These are phyloP conservation scores for Dicrurus megarhynchus DNA, from an alignment of 2,113 vertebrate species.

Conservation along the genomic window DNA sequence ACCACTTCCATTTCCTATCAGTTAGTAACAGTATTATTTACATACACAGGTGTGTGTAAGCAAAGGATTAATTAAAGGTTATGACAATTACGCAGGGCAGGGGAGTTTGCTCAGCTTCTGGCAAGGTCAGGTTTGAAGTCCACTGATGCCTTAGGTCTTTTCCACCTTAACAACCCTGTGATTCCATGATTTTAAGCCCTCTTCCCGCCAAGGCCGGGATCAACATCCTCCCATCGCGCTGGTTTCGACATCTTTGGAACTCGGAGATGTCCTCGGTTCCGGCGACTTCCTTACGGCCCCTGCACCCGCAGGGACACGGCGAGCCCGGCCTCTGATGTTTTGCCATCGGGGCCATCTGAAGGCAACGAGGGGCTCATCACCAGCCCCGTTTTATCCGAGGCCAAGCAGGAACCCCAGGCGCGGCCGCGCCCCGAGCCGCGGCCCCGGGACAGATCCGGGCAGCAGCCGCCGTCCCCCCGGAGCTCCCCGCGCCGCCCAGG, in stretches of 20 bases:
- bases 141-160: not conserved
- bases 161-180: not conserved
- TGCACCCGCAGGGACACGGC: not conserved
- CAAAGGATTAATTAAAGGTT: not conserved
- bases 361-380: accelerated
- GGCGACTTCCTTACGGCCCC: not conserved
- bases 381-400: accelerated
- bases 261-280: not conserved
- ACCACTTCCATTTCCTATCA: not conserved
- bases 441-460: not conserved
- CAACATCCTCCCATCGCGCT: not conserved
- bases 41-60: not conserved
- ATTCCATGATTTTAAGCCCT: not conserved
- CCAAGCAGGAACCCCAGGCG: not conserved
- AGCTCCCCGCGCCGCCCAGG: not conserved
- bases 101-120: not conserved
- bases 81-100: not conserved
- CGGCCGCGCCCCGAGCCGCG: not conserved
- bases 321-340: not conserved
- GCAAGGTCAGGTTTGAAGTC: not conserved
- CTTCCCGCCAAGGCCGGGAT: not conserved
- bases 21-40: not conserved
- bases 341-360: not conserved
- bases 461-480: not conserved
- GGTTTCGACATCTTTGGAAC: not conserved